Evolutionary conservation across 1,140 invertebrate genomes (phyloP).

Genomic region (Argopecten irradians): DNA sequence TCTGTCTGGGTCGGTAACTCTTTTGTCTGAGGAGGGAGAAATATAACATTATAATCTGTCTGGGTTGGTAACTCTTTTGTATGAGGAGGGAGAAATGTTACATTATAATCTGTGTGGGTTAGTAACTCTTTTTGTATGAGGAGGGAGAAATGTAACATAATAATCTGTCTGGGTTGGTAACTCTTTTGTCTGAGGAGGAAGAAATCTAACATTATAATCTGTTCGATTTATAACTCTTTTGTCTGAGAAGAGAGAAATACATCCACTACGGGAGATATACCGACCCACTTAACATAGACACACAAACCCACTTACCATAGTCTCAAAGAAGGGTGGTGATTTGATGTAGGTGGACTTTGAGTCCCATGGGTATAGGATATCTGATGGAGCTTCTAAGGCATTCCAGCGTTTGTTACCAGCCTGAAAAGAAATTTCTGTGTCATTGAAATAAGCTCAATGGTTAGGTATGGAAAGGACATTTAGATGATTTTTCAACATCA

Average conservation of each 20-base stretch:
- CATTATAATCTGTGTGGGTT: conserved; percentile 59
- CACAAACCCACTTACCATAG: conserved; percentile 82
- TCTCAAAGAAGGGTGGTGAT: conserved; percentile 96
- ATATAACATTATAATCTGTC: no score
- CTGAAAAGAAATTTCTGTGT: conserved; percentile 75
- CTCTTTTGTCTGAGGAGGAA: conserved; percentile 74
- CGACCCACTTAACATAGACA: not conserved
- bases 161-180: conserved; percentile 72
- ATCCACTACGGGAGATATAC: no score
- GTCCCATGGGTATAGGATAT: conserved; percentile 95
- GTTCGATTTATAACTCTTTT: conserved; percentile 75
- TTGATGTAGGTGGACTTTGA: conserved; percentile 95
- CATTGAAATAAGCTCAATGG: not conserved
- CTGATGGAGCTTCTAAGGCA: conserved; percentile 86
- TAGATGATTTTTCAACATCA: no score
- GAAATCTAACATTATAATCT: no score
- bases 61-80: conserved; percentile 76
- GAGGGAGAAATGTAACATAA: conserved; percentile 31
- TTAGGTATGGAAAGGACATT: no score
- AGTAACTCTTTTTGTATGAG: conserved; percentile 77
- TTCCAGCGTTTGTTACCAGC: conserved; percentile 93
- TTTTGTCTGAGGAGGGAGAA: conserved; percentile 68
- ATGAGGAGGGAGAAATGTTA: conserved; percentile 63
- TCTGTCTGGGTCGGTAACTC: conserved; percentile 75
- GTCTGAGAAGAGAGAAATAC: conserved; percentile 68